Evolutionary conservation across 1,140 invertebrate genomes (phyloP), one percentile per base, ranked within the genome.

Genomic region (Gonioctena quinquepunctata): DNA sequence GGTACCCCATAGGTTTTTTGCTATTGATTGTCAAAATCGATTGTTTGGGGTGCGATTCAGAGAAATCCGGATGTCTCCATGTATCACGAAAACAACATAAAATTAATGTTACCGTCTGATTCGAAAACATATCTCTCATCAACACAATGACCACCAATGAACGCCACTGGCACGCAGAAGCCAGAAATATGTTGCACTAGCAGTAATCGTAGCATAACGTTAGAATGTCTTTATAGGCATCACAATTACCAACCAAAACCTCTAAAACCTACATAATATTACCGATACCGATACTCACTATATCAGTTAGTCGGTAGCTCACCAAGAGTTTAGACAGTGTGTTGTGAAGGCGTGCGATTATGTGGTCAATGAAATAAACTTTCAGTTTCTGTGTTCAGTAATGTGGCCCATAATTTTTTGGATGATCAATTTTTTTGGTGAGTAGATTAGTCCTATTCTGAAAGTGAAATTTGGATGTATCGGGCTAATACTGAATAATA

Each of bases 161-260:
- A 21, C 25, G 21, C 22, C 21, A 25, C 19, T 57, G 25, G 19
- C 7, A 22, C 21, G 25, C 1, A 57, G 54, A 57, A 57, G 54
- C 54, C 54, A 57, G 54, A 57, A 57, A 57, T 57, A 16, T 57
- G 54, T 57, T 57, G 54, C 22, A 21, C 54, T 22, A 23, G 54
- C 19, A 57, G 11, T n/a, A 42, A 57, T 57, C 22, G 19, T 57
- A 25, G 54, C 54, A 57, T 16, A 57, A 57, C 54, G 54, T 25
- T 57, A 57, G 54, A 57, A 57, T 57, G 54, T 57, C 54, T 57
- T 57, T 57, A 57, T 57, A 57, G 54, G 21, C 21, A 57, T 57
- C 21, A 57, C 54, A 13, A 22, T 57, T 25, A 57, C 54, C 21
- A 22, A 25, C 54, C 22, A 57, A 57, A 22, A 23, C 19, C 25